phyloP scores from a whole-genome alignment of 2,797 vertebrate genomes.

The Crocidura indochinensis region DNA sequence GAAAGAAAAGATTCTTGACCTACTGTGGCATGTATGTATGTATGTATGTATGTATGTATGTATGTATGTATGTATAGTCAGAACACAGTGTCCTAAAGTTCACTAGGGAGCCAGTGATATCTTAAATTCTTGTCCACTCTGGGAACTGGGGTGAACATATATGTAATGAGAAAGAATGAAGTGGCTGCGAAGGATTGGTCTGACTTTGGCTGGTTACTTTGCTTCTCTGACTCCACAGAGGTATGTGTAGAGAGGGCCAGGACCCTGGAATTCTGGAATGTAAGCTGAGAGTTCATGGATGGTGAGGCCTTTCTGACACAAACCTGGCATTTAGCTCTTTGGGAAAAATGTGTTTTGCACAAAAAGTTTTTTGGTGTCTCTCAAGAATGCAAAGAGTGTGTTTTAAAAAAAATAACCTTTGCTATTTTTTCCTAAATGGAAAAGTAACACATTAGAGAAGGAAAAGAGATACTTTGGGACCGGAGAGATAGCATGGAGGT shows the following conservation, averaged over 20 bases:
- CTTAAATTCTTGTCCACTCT: conserved; percentile 37
- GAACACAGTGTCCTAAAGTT: not conserved
- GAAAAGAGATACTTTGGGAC: not conserved
- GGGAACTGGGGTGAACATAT: not conserved
- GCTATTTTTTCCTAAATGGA: conserved; percentile 66
- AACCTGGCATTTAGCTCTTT: conserved; percentile 11
- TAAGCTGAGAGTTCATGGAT: not conserved
- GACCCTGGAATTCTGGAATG: not conserved
- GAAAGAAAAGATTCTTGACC: not conserved
- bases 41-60: too few relatives aligned
- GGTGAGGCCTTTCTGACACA: not conserved
- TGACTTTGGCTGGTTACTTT: not conserved
- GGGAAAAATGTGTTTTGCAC: conserved; percentile 10
- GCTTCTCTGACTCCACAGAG: not conserved
- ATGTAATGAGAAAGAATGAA: not conserved
- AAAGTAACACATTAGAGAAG: not conserved
- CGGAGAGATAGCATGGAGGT: too few relatives aligned
- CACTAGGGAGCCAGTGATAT: conserved; percentile 6
- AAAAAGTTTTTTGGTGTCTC: conserved; percentile 1
- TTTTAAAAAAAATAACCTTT: conserved; percentile 70
- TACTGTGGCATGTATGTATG: not conserved
- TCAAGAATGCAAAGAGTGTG: conserved; percentile 60
- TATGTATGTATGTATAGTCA: too few relatives aligned
- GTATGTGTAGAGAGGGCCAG: not conserved
- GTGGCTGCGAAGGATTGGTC: not conserved